Conservation (phyloP, 1,140 invertebrate species). For the Eubasilissa regina region DNA sequence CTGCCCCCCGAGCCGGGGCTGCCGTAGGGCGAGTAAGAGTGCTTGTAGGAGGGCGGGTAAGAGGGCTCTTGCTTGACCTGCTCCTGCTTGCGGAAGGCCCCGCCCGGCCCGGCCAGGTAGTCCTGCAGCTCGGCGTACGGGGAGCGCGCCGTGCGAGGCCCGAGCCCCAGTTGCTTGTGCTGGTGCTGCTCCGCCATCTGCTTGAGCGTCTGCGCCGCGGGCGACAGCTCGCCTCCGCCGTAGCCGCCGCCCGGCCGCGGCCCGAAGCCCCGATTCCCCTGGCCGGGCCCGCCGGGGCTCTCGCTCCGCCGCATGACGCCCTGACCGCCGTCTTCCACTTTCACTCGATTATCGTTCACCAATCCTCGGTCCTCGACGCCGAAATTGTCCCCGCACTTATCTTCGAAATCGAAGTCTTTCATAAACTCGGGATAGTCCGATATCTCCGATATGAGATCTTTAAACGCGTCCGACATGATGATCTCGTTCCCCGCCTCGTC, state of each 20-base stretch:
- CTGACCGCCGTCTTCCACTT: conserved; percentile 59
- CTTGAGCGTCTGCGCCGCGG: conserved; percentile 93
- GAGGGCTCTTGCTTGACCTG: conserved; percentile 61
- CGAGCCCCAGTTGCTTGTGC: conserved; percentile 75
- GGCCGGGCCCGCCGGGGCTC: conserved; percentile 67
- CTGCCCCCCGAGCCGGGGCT: conserved; percentile 76
- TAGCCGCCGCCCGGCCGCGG: conserved; percentile 66
- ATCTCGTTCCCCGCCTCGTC: conserved; percentile 88
- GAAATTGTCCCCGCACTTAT: conserved; percentile 72
- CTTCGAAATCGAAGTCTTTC: conserved; percentile 83
- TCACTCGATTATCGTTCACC: conserved; percentile 58
- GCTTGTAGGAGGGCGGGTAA: conserved; percentile 66
- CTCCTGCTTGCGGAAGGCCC: conserved; percentile 64
- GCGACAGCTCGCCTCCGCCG: conserved; percentile 78
- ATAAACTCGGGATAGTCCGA: conserved; percentile 88
- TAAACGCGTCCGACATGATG: conserved; percentile 85
- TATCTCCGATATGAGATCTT: conserved; percentile 91
- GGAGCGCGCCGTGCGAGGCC: conserved; percentile 47
- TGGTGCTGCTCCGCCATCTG: conserved; percentile 98
- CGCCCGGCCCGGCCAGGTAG: conserved; percentile 54
- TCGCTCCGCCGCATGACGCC: conserved; percentile 62
- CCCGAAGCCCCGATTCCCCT: conserved; percentile 64
- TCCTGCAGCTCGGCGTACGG: conserved; percentile 56
- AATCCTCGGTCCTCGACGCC: conserved; percentile 50
- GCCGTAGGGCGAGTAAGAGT: conserved; percentile 78